These are phyloP conservation scores for Tetraneura akinire DNA, from an alignment of 1,140 invertebrate genomes.

Conservation along the genomic window DNA sequence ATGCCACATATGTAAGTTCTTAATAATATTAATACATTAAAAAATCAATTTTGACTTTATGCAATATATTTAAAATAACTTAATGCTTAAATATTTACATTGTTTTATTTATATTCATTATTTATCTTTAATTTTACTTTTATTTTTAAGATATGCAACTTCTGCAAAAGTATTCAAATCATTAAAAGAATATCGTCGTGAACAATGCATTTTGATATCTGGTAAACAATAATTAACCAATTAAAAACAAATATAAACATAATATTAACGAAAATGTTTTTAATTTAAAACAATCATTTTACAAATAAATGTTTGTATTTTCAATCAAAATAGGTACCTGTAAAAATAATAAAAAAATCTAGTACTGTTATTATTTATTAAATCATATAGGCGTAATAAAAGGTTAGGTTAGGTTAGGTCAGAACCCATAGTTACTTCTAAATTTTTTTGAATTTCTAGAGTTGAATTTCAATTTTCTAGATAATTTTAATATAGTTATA, in stretches of 20 bases:
- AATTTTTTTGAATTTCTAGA: too few relatives aligned
- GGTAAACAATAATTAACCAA: slow-evolving; percentile 52
- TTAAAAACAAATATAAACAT: not conserved
- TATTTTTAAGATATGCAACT: slow-evolving; percentile 70
- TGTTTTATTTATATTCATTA: not conserved
- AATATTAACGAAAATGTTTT: not conserved
- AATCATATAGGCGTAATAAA: too few relatives aligned
- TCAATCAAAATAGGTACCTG: too few relatives aligned
- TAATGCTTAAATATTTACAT: not conserved
- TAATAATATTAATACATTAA: slow-evolving; percentile 17
- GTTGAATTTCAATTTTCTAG: too few relatives aligned
- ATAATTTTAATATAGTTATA: too few relatives aligned
- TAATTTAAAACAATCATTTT: too few relatives aligned
- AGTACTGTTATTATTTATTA: too few relatives aligned
- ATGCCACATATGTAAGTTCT: slow-evolving; percentile 84
- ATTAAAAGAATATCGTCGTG: slow-evolving; percentile 70
- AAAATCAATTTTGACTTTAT: not conserved
- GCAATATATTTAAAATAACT: too few relatives aligned
- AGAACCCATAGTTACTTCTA: too few relatives aligned
- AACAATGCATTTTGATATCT: slow-evolving; percentile 69
- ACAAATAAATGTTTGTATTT: too few relatives aligned
- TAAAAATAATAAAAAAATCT: too few relatives aligned
- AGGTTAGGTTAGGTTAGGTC: too few relatives aligned
- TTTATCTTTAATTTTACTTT: not conserved
- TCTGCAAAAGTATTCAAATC: slow-evolving; percentile 75